Percentiles rank a stretch among this genome's conserved stretches.
phyloP scores from a whole-genome alignment of 1,140 invertebrate species.

The Sarcophaga bullata region DNA sequence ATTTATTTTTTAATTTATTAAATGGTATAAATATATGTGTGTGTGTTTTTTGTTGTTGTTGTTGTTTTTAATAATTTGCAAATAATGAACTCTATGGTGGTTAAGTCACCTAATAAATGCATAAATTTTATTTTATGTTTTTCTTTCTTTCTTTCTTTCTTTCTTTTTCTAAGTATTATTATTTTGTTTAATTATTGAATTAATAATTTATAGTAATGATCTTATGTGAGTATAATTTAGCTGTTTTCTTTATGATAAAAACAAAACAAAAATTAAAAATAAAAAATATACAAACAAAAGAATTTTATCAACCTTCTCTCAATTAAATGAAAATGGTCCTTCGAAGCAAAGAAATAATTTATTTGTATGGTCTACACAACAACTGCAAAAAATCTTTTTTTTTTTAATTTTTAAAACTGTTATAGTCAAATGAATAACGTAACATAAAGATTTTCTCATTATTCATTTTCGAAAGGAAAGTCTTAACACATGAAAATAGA shows the following conservation, averaged over 20 bases:
- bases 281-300: too few relatives aligned
- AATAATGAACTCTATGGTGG: constrained; percentile 46
- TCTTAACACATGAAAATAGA: too few relatives aligned
- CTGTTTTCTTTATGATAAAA: not conserved
- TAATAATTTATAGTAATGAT: constrained; percentile 32
- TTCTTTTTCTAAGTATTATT: constrained; percentile 33
- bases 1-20: constrained; percentile 1
- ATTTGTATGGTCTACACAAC: too few relatives aligned
- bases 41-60: constrained; percentile 21
- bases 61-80: constrained; percentile 31
- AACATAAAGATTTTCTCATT: too few relatives aligned
- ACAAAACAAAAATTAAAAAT: constrained; percentile 27
- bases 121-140: constrained; percentile 41
- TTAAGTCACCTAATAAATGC: constrained; percentile 46
- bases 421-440: too few relatives aligned
- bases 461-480: too few relatives aligned
- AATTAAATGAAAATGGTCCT: too few relatives aligned
- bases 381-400: too few relatives aligned
- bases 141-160: constrained; percentile 34
- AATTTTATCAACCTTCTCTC: too few relatives aligned
- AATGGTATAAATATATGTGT: constrained; percentile 20
- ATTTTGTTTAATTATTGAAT: constrained; percentile 40
- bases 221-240: constrained; percentile 12
- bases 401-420: too few relatives aligned
- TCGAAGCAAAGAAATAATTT: too few relatives aligned